Conservation (phyloP, 35 echinoderm and acorn worm species). For the Acanthaster planci region DNA sequence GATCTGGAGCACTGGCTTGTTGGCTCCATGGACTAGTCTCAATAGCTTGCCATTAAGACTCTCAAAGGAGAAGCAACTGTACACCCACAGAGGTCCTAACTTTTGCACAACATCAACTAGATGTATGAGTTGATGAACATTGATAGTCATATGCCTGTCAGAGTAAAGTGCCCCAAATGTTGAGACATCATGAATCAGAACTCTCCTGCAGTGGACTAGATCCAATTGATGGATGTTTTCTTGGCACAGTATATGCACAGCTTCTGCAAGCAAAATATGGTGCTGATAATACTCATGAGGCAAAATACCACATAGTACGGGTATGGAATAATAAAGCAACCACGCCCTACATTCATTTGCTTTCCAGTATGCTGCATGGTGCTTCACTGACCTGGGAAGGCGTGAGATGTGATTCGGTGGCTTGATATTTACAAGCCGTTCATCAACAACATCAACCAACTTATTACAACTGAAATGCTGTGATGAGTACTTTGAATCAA, state of each 20-base stretch:
- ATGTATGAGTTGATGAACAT: background rate
- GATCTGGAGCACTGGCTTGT: background rate
- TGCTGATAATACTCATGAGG: slow-evolving; percentile 32
- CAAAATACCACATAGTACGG: slow-evolving; percentile 27
- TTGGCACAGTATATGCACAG: background rate
- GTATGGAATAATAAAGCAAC: slow-evolving; percentile 52
- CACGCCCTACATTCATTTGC: slow-evolving; percentile 45
- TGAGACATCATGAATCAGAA: background rate
- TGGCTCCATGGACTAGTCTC: background rate
- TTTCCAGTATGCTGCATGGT: slow-evolving; percentile 53
- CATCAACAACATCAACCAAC: slow-evolving; percentile 23
- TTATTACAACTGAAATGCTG: slow-evolving; percentile 15
- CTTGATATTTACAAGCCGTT: slow-evolving; percentile 35
- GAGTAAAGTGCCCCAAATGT: slow-evolving; percentile 2
- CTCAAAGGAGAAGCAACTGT: background rate
- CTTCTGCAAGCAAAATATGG: slow-evolving; percentile 17
- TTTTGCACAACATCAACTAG: background rate
- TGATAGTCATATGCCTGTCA: background rate
- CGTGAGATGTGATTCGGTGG: slow-evolving; percentile 53
- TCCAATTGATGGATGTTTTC: background rate
- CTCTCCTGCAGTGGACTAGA: background rate
- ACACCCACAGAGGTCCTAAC: background rate
- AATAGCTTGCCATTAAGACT: background rate
- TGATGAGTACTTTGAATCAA: background rate
- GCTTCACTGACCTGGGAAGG: slow-evolving; percentile 8